Evolutionary conservation across 1,140 invertebrate genomes (phyloP), one percentile per base, ranked within the genome.

Genomic region (Phenacoccus solenopsis): DNA sequence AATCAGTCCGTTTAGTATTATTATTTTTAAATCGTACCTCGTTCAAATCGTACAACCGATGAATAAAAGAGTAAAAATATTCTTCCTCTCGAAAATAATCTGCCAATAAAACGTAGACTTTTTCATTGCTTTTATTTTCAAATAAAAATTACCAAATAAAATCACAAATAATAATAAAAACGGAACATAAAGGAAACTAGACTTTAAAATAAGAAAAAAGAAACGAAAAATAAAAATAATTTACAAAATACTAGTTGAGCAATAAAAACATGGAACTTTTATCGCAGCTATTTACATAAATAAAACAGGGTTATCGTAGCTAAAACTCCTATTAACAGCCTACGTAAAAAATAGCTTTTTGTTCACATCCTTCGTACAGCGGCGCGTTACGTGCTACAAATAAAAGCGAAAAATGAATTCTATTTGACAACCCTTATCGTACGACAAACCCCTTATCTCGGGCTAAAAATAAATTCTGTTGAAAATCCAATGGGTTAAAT

Each of bases 121-220:
- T 49, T 49, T 49, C 13, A 49, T 49, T 49, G 38, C 38, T 49
- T 49, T 49, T 9, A 64, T 64, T 64, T 25, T 64, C 25, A 64
- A 64, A 27, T 64, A 64, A 64, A 64, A 64, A 25, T 64, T 64
- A 64, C 25, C 22, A 64, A 24, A 64, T 64, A 24, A 64, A 64
- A 64, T 64, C 59, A 64, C 59, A 64, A 64, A 24, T 64, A 64
- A 20, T 59, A 59, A 64, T 25, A 64, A 64, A 25, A 64, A 64
- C 22, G 25, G 9, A 64, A 64, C 25, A 64, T 9, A 64, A 64
- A 25, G 12, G 59, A 64, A 64, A 16, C 21, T 64, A 27, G 25
- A 25, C 12, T 64, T 25, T 10, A 24, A 16, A 64, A 64, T 25
- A 25, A 64, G 25, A 25, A 64, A 64, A 64, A 64, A 5, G 25